These are phyloP conservation scores for Campopleginae sp. DNA, from an alignment of 2,888 invertebrate species.

Conservation along the genomic window DNA sequence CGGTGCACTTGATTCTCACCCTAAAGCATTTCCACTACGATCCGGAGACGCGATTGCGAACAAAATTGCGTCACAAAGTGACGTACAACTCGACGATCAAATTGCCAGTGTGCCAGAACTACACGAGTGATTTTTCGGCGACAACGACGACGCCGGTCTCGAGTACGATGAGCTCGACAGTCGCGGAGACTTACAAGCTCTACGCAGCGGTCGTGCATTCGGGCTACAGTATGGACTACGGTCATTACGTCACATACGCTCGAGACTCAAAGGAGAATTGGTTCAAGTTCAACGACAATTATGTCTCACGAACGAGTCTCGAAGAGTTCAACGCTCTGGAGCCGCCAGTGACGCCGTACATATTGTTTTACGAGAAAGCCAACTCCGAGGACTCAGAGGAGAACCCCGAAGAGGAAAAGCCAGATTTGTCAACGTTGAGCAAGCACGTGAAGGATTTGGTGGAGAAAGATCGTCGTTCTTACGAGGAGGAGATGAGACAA, in stretches of 20 bases:
- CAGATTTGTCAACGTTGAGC: slow-evolving; percentile 75
- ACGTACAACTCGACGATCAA: slow-evolving; percentile 86
- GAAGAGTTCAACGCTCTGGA: slow-evolving; percentile 87
- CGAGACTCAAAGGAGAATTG: slow-evolving; percentile 88
- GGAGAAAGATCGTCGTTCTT: slow-evolving; percentile 75
- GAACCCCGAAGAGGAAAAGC: slow-evolving; percentile 74
- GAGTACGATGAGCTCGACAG: slow-evolving; percentile 65
- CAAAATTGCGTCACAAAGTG: slow-evolving; percentile 91
- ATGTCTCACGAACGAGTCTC: slow-evolving; percentile 87
- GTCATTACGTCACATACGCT: slow-evolving; percentile 95
- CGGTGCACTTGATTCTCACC: slow-evolving; percentile 91
- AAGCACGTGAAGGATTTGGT: slow-evolving; percentile 79
- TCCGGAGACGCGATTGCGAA: slow-evolving; percentile 89
- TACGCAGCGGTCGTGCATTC: slow-evolving; percentile 94
- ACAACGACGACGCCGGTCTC: background rate
- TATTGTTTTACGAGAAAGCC: slow-evolving; percentile 89
- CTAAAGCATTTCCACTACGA: slow-evolving; percentile 92
- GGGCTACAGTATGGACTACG: slow-evolving; percentile 93
- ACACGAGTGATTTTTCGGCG: slow-evolving; percentile 69
- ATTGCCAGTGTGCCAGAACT: slow-evolving; percentile 78
- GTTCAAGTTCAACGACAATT: slow-evolving; percentile 93
- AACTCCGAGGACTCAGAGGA: slow-evolving; percentile 50
- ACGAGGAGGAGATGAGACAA: slow-evolving; percentile 76
- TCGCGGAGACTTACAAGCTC: slow-evolving; percentile 87
- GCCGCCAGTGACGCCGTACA: slow-evolving; percentile 92